Percentiles rank a stretch among this genome's conserved stretches.
Conservation (phyloP, 2,888 invertebrate genomes). For the Brachypalpus laphriformis region DNA sequence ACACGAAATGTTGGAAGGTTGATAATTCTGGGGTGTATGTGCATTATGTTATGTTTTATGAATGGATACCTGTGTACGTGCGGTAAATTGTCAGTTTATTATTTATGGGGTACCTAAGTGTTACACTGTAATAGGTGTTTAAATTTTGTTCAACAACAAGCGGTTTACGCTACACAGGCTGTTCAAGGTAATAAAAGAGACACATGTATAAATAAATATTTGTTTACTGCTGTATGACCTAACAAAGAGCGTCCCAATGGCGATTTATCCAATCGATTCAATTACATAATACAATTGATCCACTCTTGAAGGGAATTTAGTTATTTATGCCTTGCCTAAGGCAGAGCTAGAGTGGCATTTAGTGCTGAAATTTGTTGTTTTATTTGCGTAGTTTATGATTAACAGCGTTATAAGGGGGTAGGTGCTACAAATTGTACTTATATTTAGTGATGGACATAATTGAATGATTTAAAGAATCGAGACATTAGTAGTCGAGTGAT, state of each 20-base stretch:
- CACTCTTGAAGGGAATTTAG: background rate
- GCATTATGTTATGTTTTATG: background rate
- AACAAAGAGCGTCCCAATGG: background rate
- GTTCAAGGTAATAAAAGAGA: no score
- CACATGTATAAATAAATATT: no score
- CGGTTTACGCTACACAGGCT: background rate
- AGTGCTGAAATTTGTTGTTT: background rate
- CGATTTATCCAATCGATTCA: constrained; percentile 10
- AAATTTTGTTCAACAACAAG: constrained; percentile 28
- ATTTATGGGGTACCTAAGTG: constrained; percentile 7
- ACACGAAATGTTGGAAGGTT: background rate
- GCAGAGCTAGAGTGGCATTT: background rate
- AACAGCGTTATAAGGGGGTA: background rate
- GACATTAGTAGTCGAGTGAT: no score
- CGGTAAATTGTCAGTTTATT: background rate
- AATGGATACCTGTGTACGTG: background rate
- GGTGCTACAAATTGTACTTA: background rate
- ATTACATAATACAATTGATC: constrained; percentile 5
- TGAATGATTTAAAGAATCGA: no score
- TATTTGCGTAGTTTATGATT: background rate
- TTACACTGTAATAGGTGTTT: constrained; percentile 1
- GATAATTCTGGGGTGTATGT: background rate
- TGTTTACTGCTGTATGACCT: background rate
- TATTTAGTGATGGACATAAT: no score
- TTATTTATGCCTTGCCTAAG: background rate